Evolutionary conservation across 2,797 vertebrate species (phyloP), one percentile per base, ranked within the genome.

Genomic region (Enteromius argenteus): DNA sequence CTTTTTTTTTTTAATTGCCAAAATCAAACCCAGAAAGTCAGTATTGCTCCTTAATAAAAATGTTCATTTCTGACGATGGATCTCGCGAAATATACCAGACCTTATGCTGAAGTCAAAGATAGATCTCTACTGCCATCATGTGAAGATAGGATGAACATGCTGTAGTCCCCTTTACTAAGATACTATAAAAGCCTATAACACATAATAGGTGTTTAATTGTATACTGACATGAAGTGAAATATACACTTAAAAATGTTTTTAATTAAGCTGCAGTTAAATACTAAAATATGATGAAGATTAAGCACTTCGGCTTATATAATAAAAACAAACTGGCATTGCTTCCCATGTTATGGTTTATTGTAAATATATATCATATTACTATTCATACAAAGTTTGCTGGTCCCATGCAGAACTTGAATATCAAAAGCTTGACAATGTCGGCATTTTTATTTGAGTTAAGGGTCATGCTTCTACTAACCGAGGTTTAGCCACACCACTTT

Each of bases 341-440:
- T 92, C 86, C 89, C 88, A 92, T 90, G 83, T 89, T 87, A 88
- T 85, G 88, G 86, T 96, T 95, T 95, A 95, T 95, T 95, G 93
- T 92, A 96, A 95, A 95, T 95, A 94, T 95, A 95, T 91, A 94
- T 84, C 83, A 87, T 91, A 85, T 91, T 89, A 90, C 88, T 91
- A 86, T 90, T 92, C 90, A 92, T 91, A 94, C 93, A 94, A 94
- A 95, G 93, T 94, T 87, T 88, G 87, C 91, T 93, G 92, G 91
- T 91, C 91, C 92, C 95, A 94, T 95, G 94, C 94, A 94, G 92
- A 94, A 92, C 88, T 90, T 92, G 83, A 90, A 91, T 94, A 94
- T 95, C 92, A 94, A 94, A 91, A 86, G 74, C 83, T 85, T 68
- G 85, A 91, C 86, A 87, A 91, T 86, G 90, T 91, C 90, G 86